A percentile compares a stretch with the other conserved stretches of the same genome.
Conservation (phyloP, 2,797 vertebrate species). For the Intellagama lesueurii region DNA sequence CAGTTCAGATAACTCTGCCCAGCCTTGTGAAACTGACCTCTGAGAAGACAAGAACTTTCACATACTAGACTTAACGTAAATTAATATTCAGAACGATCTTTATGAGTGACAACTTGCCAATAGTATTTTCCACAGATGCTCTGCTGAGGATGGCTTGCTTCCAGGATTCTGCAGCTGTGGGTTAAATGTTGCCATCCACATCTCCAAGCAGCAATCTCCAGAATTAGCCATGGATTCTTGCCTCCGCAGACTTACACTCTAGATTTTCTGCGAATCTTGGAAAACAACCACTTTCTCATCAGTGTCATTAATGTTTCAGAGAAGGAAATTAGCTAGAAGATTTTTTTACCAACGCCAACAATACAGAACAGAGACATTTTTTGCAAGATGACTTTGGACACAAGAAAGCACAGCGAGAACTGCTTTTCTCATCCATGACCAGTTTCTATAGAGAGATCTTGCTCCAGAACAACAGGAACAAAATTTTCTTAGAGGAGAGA, state of each 20-base stretch:
- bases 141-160: constrained; percentile 15
- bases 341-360: background rate
- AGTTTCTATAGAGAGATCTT: background rate
- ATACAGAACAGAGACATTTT: background rate
- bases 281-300: background rate
- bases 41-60: background rate
- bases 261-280: background rate
- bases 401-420: background rate
- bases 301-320: background rate
- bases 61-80: constrained; percentile 27
- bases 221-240: background rate
- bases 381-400: background rate
- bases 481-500: too few relatives aligned
- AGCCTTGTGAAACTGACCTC: background rate
- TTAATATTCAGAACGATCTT: constrained; percentile 29
- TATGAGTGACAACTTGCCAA: background rate
- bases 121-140: constrained; percentile 3
- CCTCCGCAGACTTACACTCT: background rate
- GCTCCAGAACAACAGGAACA: background rate
- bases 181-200: constrained; percentile 7
- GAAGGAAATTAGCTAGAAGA: background rate
- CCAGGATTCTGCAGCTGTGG: background rate
- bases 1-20: background rate
- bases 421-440: background rate
- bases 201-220: constrained; percentile 10